Base-by-base conservation (phyloP, 1,140 invertebrate species). In the Brachionus rotundiformis region DNA sequence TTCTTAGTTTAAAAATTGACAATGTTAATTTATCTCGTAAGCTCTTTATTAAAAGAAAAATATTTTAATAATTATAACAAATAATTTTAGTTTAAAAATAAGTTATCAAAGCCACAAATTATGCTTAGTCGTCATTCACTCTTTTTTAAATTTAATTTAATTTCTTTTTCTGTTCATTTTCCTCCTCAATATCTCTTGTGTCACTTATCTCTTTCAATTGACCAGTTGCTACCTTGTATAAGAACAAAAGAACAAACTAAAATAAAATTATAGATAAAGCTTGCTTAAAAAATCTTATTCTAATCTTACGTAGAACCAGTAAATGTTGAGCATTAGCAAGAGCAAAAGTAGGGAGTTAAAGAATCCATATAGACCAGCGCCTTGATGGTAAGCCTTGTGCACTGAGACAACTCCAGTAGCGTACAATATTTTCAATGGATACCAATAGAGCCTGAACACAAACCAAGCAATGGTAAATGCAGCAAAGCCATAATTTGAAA, bases 391-490 rank as follows among this genome's bases (percentile, higher is more conserved):
- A 71, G 11, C 44, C 44, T 10, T 73, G 33, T 33, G 54, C 61
- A 87, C 83, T 31, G 84, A 83, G 4, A 83, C 84, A 27, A 85
- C 85, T n/a, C 83, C 80, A 16, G 86, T 82, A 6, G 86, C 71
- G 81, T 88, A 86, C 13, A 89, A 76, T 11, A 86, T 84, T 83
- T 87, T 86, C 39, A 89, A 83, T 10, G 88, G 87, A 82, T 85
- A 89, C 84, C 85, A 88, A 83, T 89, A 89, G 0, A 88, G 83
- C 25, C 87, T 83, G 63, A 83, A 83, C 0, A 86, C 47, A 49
- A 29, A 88, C 88, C 88, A 89, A 59, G 85, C 83, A 73, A 87
- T 61, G 3, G 86, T 84, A 82, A 89, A 89, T 16, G 83, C 59
- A 27, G 84, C 81, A 83, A 89, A 89, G 1, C 85, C 84, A 71